Percentiles rank a stretch among this genome's conserved stretches.
phyloP scores from a whole-genome alignment of 2,888 invertebrate species.

The Antheraea assamensis region DNA sequence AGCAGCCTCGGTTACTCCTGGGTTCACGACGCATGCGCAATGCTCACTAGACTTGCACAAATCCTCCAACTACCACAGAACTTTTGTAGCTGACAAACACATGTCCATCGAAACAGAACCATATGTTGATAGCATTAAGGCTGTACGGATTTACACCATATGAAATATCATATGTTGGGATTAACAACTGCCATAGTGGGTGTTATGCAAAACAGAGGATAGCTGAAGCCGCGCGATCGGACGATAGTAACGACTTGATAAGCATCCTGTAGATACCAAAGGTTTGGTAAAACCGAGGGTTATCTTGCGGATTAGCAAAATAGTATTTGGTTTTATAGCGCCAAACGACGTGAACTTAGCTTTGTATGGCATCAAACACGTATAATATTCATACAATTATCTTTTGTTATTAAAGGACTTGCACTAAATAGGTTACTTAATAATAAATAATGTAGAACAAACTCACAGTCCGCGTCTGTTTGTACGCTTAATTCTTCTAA shows the following conservation, averaged over 20 bases:
- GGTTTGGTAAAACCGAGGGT: background rate
- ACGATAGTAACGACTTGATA: conserved; percentile 33
- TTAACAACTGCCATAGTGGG: conserved; percentile 41
- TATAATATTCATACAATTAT: background rate
- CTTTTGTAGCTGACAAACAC: background rate
- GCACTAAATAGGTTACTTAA: background rate
- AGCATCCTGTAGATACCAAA: conserved; percentile 18
- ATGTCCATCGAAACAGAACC: background rate
- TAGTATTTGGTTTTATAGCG: background rate
- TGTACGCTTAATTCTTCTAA: no score
- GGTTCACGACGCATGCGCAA: conserved; percentile 21
- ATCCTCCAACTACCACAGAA: background rate
- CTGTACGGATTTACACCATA: background rate
- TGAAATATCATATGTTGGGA: conserved; percentile 20
- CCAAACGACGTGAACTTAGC: background rate
- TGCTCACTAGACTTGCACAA: background rate
- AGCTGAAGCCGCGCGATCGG: conserved; percentile 31
- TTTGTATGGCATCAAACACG: background rate
- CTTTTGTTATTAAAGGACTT: background rate
- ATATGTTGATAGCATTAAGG: background rate
- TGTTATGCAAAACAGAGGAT: conserved; percentile 46
- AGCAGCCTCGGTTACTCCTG: background rate
- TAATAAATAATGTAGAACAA: no score
- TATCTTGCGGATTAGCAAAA: background rate
- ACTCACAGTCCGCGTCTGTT: no score